Percentiles rank a stretch among this genome's conserved stretches.
These are phyloP conservation scores for Agrotis puta DNA, from an alignment of 2,888 invertebrate species.

Conservation along the genomic window DNA sequence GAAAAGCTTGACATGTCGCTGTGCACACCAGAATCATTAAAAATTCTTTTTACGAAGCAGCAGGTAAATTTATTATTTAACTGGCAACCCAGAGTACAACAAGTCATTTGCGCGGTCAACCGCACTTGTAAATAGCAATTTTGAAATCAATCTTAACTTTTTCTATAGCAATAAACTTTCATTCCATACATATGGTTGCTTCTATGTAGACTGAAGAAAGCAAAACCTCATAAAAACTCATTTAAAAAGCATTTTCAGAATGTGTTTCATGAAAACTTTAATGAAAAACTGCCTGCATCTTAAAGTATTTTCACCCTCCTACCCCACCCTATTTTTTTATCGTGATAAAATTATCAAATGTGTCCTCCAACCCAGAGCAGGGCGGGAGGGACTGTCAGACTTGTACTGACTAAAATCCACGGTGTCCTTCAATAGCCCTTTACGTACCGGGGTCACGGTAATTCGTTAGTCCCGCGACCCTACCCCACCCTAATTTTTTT, in stretches of 20 bases:
- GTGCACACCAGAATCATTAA: too few relatives aligned
- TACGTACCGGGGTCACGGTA: too few relatives aligned
- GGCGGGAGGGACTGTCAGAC: too few relatives aligned
- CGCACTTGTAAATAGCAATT: conserved; percentile 84
- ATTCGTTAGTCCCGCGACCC: too few relatives aligned
- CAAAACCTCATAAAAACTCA: neutral
- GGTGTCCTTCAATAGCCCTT: too few relatives aligned
- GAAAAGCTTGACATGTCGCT: neutral
- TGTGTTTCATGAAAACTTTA: neutral
- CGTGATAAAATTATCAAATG: too few relatives aligned
- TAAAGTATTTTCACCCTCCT: too few relatives aligned
- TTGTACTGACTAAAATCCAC: too few relatives aligned
- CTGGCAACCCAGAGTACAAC: conserved; percentile 64
- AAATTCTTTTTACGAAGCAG: neutral
- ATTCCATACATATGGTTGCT: conserved; percentile 38
- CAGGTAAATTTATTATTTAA: conserved; percentile 25
- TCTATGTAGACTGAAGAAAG: conserved; percentile 6
- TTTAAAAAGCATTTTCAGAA: neutral
- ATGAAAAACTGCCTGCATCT: too few relatives aligned
- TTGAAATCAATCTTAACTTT: conserved; percentile 81
- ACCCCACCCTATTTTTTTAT: too few relatives aligned
- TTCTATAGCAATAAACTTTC: conserved; percentile 73
- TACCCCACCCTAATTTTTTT: too few relatives aligned
- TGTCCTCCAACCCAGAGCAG: too few relatives aligned
- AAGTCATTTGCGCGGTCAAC: conserved; percentile 75